These are phyloP conservation scores for Ormyrus labotus DNA, from an alignment of 2,888 invertebrate species.

Conservation along the genomic window DNA sequence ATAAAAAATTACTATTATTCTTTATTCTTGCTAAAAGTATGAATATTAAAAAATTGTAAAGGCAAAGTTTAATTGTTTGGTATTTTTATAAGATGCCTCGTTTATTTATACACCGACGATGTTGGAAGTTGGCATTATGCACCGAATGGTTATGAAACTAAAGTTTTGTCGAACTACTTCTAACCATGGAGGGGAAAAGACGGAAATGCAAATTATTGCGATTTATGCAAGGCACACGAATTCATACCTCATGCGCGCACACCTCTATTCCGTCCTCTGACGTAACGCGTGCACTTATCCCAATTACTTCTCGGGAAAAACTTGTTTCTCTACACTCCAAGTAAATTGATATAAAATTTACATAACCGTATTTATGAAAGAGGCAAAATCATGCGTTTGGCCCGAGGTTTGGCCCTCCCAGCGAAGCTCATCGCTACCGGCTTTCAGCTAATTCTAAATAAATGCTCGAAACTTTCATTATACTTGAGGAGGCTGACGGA, in stretches of 20 bases:
- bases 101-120: too few relatives aligned
- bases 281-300: conserved; percentile 16
- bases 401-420: neutral
- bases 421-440: conserved; percentile 9
- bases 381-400: neutral
- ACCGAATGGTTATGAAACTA: conserved; percentile 10
- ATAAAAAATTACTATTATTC: too few relatives aligned
- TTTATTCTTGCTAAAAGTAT: too few relatives aligned
- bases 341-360: conserved; percentile 39
- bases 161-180: conserved; percentile 14
- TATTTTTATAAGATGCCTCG: too few relatives aligned
- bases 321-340: conserved; percentile 23
- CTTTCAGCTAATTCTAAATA: conserved; percentile 19
- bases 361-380: conserved; percentile 6
- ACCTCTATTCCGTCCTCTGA: neutral
- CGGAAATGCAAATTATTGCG: conserved; percentile 26
- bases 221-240: conserved; percentile 13
- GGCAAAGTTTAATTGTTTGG: too few relatives aligned
- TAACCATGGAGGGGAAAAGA: neutral
- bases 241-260: neutral
- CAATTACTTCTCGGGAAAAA: conserved; percentile 37
- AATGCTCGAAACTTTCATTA: conserved; percentile 11
- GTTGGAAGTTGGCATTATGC: neutral
- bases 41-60: too few relatives aligned
- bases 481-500: too few relatives aligned